phyloP scores from a whole-genome alignment of 2,113 vertebrate genomes.

The Hippocampus guttulatus region DNA sequence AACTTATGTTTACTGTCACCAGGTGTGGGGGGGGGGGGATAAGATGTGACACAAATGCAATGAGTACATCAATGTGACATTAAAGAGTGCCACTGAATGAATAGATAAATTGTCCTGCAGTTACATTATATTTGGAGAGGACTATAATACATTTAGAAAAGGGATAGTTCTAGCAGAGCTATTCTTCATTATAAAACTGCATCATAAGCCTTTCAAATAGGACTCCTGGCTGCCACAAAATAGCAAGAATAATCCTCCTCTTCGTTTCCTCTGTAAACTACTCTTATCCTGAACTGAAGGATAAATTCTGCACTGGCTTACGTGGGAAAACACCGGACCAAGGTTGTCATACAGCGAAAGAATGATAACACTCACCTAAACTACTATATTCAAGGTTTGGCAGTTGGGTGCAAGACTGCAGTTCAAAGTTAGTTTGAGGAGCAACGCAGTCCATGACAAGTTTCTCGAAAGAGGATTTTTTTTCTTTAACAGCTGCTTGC shows the following conservation, averaged over 20 bases:
- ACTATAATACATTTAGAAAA: background rate
- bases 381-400: background rate
- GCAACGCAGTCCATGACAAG: too few species aligned
- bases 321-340: slow-evolving; percentile 7
- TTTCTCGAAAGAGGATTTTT: too few species aligned
- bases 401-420: background rate
- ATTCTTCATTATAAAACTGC: background rate
- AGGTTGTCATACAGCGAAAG: slow-evolving; percentile 1
- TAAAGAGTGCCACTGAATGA: background rate
- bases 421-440: background rate
- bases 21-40: background rate
- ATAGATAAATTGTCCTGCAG: background rate
- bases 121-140: background rate
- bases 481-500: too few species aligned
- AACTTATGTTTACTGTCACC: background rate
- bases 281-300: slow-evolving; percentile 11
- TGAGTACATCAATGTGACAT: background rate
- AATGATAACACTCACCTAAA: slow-evolving; percentile 34
- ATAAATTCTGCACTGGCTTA: background rate
- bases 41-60: background rate
- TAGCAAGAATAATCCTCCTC: background rate
- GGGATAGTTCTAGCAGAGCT: background rate
- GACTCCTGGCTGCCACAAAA: background rate
- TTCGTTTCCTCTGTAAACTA: background rate
- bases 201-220: background rate